Evolutionary conservation across 2,888 invertebrate genomes (phyloP).

Genomic region (Diaprepes abbreviatus): DNA sequence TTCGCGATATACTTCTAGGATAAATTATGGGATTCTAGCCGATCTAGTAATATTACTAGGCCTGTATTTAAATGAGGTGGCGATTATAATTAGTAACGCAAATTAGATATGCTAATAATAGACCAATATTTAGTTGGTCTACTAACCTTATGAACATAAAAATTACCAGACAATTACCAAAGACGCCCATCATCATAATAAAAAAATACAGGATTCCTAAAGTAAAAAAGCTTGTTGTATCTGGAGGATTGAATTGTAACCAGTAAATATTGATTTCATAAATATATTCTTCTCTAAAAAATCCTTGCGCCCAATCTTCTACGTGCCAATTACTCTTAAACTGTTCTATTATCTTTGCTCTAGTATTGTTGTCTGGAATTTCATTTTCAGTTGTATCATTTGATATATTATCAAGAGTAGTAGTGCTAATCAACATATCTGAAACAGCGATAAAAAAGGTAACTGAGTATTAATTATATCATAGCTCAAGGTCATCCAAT

Average conservation of each 20-base stretch:
- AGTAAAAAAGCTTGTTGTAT: constrained; percentile 71
- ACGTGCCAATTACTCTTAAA: constrained; percentile 64
- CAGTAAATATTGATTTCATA: constrained; percentile 79
- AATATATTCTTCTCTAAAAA: constrained; percentile 73
- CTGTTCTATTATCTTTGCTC: constrained; percentile 47
- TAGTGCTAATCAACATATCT: neutral
- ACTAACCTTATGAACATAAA: constrained; percentile 81
- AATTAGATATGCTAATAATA: too few species aligned
- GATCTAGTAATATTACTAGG: too few species aligned
- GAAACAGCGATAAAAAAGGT: too few species aligned
- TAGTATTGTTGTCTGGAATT: constrained; percentile 6
- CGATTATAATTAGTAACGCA: too few species aligned
- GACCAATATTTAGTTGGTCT: neutral
- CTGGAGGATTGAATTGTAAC: constrained; percentile 78
- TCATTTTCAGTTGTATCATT: neutral
- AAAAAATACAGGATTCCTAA: constrained; percentile 76
- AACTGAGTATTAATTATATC: too few species aligned
- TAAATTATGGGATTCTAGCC: too few species aligned
- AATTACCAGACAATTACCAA: constrained; percentile 80
- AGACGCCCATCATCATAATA: constrained; percentile 76
- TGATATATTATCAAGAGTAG: neutral
- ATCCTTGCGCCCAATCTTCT: constrained; percentile 71
- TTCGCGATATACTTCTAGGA: too few species aligned
- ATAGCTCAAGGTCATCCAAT: too few species aligned
- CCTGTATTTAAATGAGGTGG: too few species aligned